Base-by-base conservation (phyloP, 2,888 invertebrate species). In the Agrilus mali region DNA sequence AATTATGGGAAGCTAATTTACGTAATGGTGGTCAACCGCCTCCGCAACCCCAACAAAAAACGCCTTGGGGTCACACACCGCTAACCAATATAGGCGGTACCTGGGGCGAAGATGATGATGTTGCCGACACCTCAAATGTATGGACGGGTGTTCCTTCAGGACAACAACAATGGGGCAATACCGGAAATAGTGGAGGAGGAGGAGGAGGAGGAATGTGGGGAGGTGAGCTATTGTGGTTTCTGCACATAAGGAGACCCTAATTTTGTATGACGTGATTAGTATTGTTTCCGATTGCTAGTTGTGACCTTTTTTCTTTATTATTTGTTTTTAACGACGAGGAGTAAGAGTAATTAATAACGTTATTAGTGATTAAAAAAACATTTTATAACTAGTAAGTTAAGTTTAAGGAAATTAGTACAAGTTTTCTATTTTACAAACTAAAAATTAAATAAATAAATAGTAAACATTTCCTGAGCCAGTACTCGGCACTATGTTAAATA, bases 91-190 rank as follows among this genome's bases (percentile, higher is more conserved):
- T 88, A 47, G 92, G 92, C 10, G 92, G 93, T 3, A 92, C 90
- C 1, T 95, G 93, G 93, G 93, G 92, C 33, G 93, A 92, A 63
- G 92, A 93, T 54, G 90, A 92, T 53, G 90, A 90, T 55, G 77
- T 78, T 4, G 74, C 77, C 0, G 89, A 89, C 55, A 81, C 82
- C 12, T 83, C 83, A 16, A 90, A 85, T 60, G 87, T 90, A 44
- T 92, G 92, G 92, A 86, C 85, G 13, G 88, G 87, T 6, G 77
- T 79, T 38, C 78, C 82, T 4, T 79, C 78, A 47, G 79, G 78
- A 49, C 79, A 79, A 34, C 78, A 77, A 51, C 80, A 79, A 53
- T 80, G 81, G 80, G 74, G 77, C 72, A 72, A 72, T 59, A 73
- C 71, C 51, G 71, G 73, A 54, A 72, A 72, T 50, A 71, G 71